These are phyloP conservation scores for Lobophora halterata DNA, from an alignment of 2,888 invertebrate genomes.

Conservation along the genomic window DNA sequence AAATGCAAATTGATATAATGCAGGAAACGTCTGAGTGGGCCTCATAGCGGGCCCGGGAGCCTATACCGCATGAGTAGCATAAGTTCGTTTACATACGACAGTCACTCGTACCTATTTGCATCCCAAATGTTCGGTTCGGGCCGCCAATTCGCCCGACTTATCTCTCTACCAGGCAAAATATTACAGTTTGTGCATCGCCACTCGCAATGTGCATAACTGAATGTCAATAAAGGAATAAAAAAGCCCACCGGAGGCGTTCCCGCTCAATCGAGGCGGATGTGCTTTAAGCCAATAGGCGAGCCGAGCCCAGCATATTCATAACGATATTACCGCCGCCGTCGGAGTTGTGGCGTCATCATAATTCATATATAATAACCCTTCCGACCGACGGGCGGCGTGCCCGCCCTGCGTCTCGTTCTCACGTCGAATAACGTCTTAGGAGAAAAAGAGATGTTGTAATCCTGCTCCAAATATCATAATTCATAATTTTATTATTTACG, in stretches of 20 bases:
- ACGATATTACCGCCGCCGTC: constrained; percentile 79
- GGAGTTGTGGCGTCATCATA: constrained; percentile 77
- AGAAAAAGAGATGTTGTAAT: constrained; percentile 60
- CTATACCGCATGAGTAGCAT: constrained; percentile 75
- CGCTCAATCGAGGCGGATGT: constrained; percentile 73
- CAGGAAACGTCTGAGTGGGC: constrained; percentile 80
- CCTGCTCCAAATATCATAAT: constrained; percentile 71
- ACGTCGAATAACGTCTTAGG: constrained; percentile 41
- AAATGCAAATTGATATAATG: constrained; percentile 80
- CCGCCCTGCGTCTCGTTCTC: constrained; percentile 69
- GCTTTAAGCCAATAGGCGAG: constrained; percentile 76
- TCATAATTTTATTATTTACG: constrained; percentile 76
- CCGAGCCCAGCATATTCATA: constrained; percentile 78
- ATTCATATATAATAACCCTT: constrained; percentile 82
- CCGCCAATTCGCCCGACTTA: constrained; percentile 70
- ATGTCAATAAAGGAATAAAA: constrained; percentile 79
- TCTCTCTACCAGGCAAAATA: constrained; percentile 73
- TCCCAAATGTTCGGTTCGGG: constrained; percentile 75
- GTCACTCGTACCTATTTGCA: constrained; percentile 72
- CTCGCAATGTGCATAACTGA: constrained; percentile 78
- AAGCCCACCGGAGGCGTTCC: constrained; percentile 77
- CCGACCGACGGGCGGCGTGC: constrained; percentile 63
- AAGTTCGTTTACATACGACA: constrained; percentile 80
- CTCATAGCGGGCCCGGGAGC: constrained; percentile 73
- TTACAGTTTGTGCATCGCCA: constrained; percentile 78